Base-by-base conservation (phyloP, 2,888 invertebrate species). In the Eilema griseolum region DNA sequence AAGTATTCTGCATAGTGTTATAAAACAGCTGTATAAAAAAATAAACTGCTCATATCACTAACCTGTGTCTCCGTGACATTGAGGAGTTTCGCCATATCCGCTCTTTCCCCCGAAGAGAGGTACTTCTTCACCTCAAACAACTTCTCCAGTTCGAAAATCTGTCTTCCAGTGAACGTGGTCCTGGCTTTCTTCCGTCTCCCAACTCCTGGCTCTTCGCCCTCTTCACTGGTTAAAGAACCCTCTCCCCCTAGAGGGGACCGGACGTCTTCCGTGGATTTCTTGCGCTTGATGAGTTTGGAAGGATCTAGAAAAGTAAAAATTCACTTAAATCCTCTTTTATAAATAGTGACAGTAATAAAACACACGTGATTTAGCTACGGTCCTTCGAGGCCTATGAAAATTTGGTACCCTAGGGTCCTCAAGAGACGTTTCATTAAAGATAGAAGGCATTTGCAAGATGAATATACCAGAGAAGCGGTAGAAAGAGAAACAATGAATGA, bases 11-110 rank as follows among this genome's bases (percentile, higher is more conserved):
- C n/a, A n/a, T n/a, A n/a, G n/a, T n/a, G n/a, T n/a, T n/a, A 14
- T 59, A 59, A 26, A 26, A 10, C 1, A 16, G 14, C 10, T 31
- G 20, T 28, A 31, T 10, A 4, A 61, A 61, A n/a, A 31, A 2
- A 0, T 26, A 12, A 28, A 46, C 31, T 41, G 26, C 72, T 20
- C 24, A 20, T 10, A 63, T 24, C 10, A 66, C 96, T 94, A 89
- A 99, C 99, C 98, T 99, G 99, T 57, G 99, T 99, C 95, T 99
- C 99, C 1, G 99, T 99, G 75, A 99, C 99, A 90, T 98, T 98
- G 71, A 99, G 96, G 76, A 98, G 95, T 85, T 98, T 98, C 31
- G 99, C 99, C 98, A 99, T 98, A 84, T 99, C 99, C 52, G 98
- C 97, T 79, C 99, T 93, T 92, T 99, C 99, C 76, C 98, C 98